Evolutionary conservation across 2,797 vertebrate genomes (phyloP).

Genomic region (Eremophila alpestris): DNA sequence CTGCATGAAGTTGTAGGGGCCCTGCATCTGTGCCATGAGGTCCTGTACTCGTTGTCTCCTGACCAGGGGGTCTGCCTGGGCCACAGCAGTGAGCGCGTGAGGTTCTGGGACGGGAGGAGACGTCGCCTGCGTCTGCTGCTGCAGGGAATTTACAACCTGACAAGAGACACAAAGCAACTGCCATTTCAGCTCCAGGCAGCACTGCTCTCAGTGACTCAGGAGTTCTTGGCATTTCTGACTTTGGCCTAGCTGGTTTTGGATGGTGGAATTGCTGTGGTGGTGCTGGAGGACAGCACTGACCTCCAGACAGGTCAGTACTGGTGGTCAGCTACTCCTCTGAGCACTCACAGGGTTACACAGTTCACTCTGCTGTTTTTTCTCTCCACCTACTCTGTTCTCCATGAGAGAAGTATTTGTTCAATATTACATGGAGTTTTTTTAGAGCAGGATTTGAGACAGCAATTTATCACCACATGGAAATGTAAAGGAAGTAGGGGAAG

Average conservation of each 20-base stretch:
- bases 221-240: not conserved
- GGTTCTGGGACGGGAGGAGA: conserved; percentile 82
- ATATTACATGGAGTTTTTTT: not conserved
- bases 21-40: conserved; percentile 99
- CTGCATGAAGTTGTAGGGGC: conserved; percentile 99
- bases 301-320: not conserved
- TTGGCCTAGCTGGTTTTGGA: not conserved
- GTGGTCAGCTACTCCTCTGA: not conserved
- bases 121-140: conserved; percentile 87
- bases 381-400: not conserved
- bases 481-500: not conserved
- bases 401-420: not conserved
- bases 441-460: not conserved
- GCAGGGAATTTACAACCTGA: conserved; percentile 90
- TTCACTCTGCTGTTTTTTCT: not conserved
- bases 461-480: not conserved
- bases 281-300: not conserved
- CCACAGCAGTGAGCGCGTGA: conserved; percentile 79
- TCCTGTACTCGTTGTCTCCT: conserved; percentile 95
- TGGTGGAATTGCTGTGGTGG: not conserved
- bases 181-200: not conserved
- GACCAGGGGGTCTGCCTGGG: conserved; percentile 89
- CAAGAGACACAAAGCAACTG: conserved; percentile 1
- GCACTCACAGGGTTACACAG: not conserved
- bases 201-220: not conserved